Conservation (phyloP, 2,113 vertebrate species). For the Vicugna pacos region DNA sequence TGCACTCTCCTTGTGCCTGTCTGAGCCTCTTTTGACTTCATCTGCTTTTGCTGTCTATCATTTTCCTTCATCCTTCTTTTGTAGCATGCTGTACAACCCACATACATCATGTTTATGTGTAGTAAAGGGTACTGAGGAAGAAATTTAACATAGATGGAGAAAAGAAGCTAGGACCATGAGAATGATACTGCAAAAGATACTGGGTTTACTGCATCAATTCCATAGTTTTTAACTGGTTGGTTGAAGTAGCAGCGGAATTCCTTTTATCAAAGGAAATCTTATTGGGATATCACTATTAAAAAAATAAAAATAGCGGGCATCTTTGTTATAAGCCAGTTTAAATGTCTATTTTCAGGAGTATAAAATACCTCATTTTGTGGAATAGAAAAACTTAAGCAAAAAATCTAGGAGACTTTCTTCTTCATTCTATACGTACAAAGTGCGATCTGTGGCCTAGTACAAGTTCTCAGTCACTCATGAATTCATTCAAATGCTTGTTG, state of each 20-base stretch:
- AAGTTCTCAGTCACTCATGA: not conserved
- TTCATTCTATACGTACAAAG: not conserved
- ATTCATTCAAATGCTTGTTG: not conserved
- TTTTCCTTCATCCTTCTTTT: constrained; percentile 1
- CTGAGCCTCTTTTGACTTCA: not conserved
- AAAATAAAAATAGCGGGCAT: not conserved
- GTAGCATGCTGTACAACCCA: not conserved
- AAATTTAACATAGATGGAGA: not conserved
- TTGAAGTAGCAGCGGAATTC: constrained; percentile 14
- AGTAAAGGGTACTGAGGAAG: not conserved
- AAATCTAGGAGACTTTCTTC: not conserved
- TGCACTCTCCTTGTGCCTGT: not conserved
- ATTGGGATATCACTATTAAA: not conserved
- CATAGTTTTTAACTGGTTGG: not conserved
- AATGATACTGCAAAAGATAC: not conserved
- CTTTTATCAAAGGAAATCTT: constrained; percentile 1
- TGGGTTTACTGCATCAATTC: not conserved
- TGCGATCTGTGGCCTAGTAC: not conserved
- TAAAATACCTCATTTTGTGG: constrained; percentile 26
- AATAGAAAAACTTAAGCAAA: constrained; percentile 24
- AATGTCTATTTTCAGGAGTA: not conserved
- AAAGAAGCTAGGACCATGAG: not conserved
- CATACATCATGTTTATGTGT: not conserved
- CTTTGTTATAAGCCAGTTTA: not conserved
- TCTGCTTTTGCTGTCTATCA: constrained; percentile 29